Base-by-base conservation (phyloP, 2,888 invertebrate genomes). In the Drosophila aldrichi region DNA sequence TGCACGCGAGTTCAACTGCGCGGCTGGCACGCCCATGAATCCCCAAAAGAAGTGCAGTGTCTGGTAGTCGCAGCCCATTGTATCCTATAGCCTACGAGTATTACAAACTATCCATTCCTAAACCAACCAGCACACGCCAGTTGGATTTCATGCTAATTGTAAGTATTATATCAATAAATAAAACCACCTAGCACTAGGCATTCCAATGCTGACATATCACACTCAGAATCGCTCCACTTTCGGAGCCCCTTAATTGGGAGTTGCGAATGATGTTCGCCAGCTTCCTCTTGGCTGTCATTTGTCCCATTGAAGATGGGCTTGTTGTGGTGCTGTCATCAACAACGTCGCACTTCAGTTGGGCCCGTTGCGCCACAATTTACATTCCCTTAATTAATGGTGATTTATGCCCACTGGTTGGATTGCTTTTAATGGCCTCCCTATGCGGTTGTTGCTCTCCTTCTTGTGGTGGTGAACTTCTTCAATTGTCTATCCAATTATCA, bases 1-100 rank as follows among this genome's bases (percentile, higher is more conserved):
- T 89, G 95, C 97, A 0, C 93, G 94, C 57, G 96, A 95, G 73
- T 97, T 95, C 87, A 93, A 94, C 4, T 97, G 97, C 81, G 95
- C 95, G 0, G 91, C 93, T 0, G 96, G 96, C n/a, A 94, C 95
- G 3, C 95, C 95, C 0, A 97, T 97, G 97, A 97, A 97, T 93
- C 97, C 97, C 0, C 90, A 89, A 18, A 94, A 95, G 67, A 97
- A 97, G 91, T 97, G 97, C 91, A 95, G 95, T 49, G 96, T 97
- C 32, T 97, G 97, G 96, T 96, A 86, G 77, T 12, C 18, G 58
- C 20, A 2, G 2, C 4, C 36, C 12, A 43, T n/a, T 32, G 60
- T 46, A n/a, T 20, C 38, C 54, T 49, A 68, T 70, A 59, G 64
- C 77, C 79, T 58, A 59, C 72, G 76, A 85, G 76, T 85, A 88